A percentile compares a stretch with the other conserved stretches of the same genome.
Evolutionary conservation across 2,888 invertebrate species (phyloP).

Genomic region (Stegophylla sp.): DNA sequence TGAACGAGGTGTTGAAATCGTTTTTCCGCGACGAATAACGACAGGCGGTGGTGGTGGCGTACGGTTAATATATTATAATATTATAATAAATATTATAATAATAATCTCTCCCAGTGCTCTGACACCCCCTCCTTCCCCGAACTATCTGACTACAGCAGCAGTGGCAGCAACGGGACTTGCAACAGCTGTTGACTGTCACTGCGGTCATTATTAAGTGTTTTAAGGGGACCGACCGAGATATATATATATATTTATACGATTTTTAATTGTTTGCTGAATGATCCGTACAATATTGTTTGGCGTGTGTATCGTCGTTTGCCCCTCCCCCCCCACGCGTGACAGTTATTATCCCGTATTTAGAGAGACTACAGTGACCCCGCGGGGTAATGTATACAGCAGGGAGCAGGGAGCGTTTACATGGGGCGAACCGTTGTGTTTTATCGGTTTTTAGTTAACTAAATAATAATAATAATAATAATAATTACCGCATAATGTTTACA

Average conservation of each 20-base stretch:
- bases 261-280: conserved; percentile 55
- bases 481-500: no score
- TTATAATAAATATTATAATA: no score
- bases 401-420: background rate
- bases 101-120: background rate
- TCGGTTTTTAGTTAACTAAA: background rate
- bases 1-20: conserved; percentile 37
- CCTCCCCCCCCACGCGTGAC: no score
- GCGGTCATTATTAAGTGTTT: conserved; percentile 49
- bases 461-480: no score
- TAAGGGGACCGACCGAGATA: background rate
- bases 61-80: background rate
- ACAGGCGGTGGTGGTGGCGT: background rate
- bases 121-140: background rate
- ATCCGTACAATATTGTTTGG: conserved; percentile 49
- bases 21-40: conserved; percentile 20
- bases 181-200: conserved; percentile 56
- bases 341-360: conserved; percentile 38
- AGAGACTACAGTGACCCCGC: background rate
- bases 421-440: background rate
- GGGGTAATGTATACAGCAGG: conserved; percentile 17
- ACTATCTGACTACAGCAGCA: background rate
- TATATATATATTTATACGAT: no score
- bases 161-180: conserved; percentile 23
- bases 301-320: no score